phyloP scores from a whole-genome alignment of 2,888 invertebrate genomes.

The Apoda limacodes region DNA sequence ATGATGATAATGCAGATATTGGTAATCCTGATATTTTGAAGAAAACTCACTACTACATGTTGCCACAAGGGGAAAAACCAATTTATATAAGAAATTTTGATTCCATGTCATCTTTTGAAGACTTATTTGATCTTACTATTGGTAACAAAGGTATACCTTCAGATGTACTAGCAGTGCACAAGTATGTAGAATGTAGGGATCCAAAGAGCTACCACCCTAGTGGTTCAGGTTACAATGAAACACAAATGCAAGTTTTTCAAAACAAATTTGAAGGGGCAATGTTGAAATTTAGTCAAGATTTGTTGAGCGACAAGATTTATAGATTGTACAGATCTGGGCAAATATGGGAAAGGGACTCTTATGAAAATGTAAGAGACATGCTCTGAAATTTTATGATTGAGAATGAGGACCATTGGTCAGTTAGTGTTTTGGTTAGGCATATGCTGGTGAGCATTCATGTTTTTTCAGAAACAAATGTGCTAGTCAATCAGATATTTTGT shows the following conservation, averaged over 20 bases:
- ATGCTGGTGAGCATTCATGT: too few relatives aligned
- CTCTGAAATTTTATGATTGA: too few relatives aligned
- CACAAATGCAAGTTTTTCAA: constrained; percentile 56
- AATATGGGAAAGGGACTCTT: constrained; percentile 54
- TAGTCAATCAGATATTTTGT: too few relatives aligned
- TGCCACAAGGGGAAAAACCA: constrained; percentile 35
- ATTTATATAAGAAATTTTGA: constrained; percentile 52
- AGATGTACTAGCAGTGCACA: constrained; percentile 50
- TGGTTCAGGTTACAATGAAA: constrained; percentile 49
- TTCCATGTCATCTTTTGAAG: constrained; percentile 52
- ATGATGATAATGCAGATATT: constrained; percentile 52
- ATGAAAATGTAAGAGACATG: constrained; percentile 50
- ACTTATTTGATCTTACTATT: constrained; percentile 40
- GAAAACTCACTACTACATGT: constrained; percentile 52
- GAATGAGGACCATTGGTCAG: too few relatives aligned
- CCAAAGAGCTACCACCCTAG: constrained; percentile 38
- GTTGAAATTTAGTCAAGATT: constrained; percentile 55
- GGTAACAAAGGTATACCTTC: constrained; percentile 36
- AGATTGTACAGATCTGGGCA: constrained; percentile 55
- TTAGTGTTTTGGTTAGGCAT: too few relatives aligned
- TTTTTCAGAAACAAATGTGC: too few relatives aligned
- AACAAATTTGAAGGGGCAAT: constrained; percentile 66
- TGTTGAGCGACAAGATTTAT: constrained; percentile 59
- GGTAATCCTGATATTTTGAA: constrained; percentile 56
- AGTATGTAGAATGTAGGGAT: constrained; percentile 60